Conservation (phyloP, 2,113 vertebrate species). For the Phylloscopus trochilus region DNA sequence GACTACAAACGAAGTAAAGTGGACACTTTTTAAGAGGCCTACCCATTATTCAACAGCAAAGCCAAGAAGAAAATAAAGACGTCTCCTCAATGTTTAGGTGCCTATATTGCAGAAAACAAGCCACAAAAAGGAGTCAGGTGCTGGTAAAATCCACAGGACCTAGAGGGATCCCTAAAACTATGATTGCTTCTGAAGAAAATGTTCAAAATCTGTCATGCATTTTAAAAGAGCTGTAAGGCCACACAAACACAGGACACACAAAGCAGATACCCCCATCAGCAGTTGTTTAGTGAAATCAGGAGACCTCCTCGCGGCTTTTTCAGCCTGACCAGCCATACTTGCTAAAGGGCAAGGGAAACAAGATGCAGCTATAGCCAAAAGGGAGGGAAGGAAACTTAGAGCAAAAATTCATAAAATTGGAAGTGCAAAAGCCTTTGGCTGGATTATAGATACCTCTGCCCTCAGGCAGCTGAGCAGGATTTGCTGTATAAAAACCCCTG, state of each 20-base stretch:
- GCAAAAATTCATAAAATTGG: not conserved
- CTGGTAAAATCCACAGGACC: not conserved
- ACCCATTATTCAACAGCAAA: not conserved
- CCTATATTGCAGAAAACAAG: not conserved
- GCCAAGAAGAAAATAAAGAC: not conserved
- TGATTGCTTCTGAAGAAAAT: not conserved
- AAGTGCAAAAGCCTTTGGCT: not conserved
- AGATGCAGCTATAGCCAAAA: not conserved
- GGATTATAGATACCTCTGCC: not conserved
- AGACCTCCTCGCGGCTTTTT: not conserved
- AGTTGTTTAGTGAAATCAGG: not conserved
- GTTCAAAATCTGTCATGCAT: not conserved
- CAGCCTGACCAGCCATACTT: not conserved
- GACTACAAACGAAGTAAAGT: not conserved
- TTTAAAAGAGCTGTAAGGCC: not conserved
- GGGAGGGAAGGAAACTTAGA: not conserved
- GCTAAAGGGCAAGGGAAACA: not conserved
- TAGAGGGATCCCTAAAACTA: not conserved
- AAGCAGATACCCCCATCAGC: not conserved
- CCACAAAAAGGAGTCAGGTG: not conserved
- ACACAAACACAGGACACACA: not conserved
- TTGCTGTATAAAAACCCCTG: not conserved
- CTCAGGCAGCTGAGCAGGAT: not conserved
- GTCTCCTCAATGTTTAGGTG: not conserved
- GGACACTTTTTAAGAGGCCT: not conserved